Evolutionary conservation across 1,140 invertebrate species (phyloP), one percentile per base, ranked within the genome.

Genomic region (Campoletis sonorensis): DNA sequence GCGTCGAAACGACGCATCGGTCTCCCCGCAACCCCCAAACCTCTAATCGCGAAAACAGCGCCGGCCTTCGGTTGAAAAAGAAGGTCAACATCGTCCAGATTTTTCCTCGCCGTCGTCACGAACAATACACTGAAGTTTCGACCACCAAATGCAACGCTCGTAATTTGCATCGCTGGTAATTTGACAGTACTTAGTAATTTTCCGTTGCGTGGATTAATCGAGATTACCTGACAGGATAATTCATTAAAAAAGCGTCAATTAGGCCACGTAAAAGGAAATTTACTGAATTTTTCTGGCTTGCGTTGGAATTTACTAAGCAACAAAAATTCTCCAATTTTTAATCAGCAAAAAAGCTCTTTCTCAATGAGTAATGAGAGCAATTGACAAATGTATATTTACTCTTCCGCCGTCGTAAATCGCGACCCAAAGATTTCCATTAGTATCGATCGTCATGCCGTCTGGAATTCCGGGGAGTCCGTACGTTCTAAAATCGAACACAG

Each of bases 11-110:
- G 0, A 4, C 79, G 67, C 83, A 84, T 84, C 33, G 78, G 83
- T 21, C 5, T 16, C 21, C 96, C 96, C 82, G 91, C 93, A 4
- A 93, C 94, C 0, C 94, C 94, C 16, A 96, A 90, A 2, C 94
- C 94, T 1, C 94, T 94, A 5, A 98, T 92, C 75, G 93, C 93
- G 89, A 96, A 97, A 16, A 97, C 92, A 80, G 94, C 93, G 16
- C 97, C 97, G 61, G 95, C 94, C 7, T 93, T 91, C 8, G 94
- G 93, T 40, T 95, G 93, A 64, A 89, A 86, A 33, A 79, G 23
- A 4, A 82, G 23, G 94, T 89, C 90, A 4, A 93, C 92, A 5
- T 88, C 86, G 4, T 90, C 90, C 51, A 93, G 84, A 2, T 88
- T 90, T 16, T 85, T 83, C 75, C 82, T 87, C 68, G 92, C 89